These are phyloP conservation scores for Parasteatoda lunata DNA, from an alignment of 2,888 invertebrate species.

Conservation along the genomic window DNA sequence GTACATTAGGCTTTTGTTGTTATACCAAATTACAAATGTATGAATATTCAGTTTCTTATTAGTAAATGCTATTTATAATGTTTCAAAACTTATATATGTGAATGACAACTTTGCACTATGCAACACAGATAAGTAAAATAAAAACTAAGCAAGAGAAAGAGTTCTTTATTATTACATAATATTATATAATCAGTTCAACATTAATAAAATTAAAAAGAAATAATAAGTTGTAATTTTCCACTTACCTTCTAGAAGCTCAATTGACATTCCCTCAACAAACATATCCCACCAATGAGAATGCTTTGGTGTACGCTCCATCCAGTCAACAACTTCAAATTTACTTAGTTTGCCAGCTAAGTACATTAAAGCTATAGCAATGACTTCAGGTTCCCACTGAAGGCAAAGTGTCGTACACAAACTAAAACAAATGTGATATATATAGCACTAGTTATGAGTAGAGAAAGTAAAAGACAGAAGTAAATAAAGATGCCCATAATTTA, in stretches of 20 bases:
- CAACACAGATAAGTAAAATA: no score
- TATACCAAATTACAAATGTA: no score
- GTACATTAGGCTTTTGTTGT: no score
- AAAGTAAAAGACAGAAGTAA: neutral
- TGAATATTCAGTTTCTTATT: no score
- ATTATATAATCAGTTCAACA: no score
- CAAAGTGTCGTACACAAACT: conserved; percentile 96
- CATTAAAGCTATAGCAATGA: conserved; percentile 94
- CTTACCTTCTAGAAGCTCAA: conserved; percentile 89
- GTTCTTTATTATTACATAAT: no score
- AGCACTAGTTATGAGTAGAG: neutral
- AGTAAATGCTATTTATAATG: no score
- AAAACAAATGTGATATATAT: conserved; percentile 69
- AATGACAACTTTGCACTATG: no score
- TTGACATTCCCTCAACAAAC: conserved; percentile 95
- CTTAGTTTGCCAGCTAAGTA: conserved; percentile 96
- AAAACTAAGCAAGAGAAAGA: no score
- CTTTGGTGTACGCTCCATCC: conserved; percentile 85
- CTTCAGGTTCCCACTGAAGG: conserved; percentile 99
- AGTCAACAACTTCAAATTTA: conserved; percentile 95
- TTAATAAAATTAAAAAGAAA: no score
- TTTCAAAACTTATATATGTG: no score
- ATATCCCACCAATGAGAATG: conserved; percentile 98
- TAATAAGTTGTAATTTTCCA: neutral
- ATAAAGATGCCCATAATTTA: conserved; percentile 72